Evolutionary conservation across 2,797 vertebrate species (phyloP), one percentile per base, ranked within the genome.

Genomic region (Esox masquinongy): DNA sequence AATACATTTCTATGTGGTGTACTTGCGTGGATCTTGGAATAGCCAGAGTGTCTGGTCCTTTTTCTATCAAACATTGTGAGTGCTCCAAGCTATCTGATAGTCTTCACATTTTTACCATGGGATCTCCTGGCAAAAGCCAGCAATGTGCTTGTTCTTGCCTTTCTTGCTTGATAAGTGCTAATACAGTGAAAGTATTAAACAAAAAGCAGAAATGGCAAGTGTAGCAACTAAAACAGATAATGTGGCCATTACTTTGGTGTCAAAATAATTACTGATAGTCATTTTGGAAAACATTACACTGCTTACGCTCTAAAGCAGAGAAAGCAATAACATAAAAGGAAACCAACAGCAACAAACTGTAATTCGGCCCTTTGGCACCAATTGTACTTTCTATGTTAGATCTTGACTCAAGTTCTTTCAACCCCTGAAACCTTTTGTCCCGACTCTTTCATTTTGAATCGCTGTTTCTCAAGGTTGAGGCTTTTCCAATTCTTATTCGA

Each of bases 181-280:
- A 16, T 19, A 9, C 34, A 68, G 31, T 39, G 31, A 68, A 39
- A 31, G 34, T 5, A 68, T 68, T n/a, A 64, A 26, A 64, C 15
- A 29, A 24, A 53, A 63, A 26, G 26, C 61, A 24, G 24, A 24
- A 11, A 26, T 67, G 31, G 14, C 49, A 72, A 51, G n/a, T 67
- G 51, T 11, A 51, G 47, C 49, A 15, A 22, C 7, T 14, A 17
- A 39, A 77, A 67, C 63, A 71, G 56, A 76, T 64, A 70, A 68
- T 74, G 73, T 73, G 64, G 1, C 66, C 7, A 47, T 79, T 71
- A 74, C 29, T 74, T 74, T 73, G 34, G 16, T 22, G 8, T 43
- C 67, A 43, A 19, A 43, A n/a, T 3, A 22, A 43, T 68, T 43
- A 9, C 67, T 24, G 67, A 68, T 43, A n/a, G 17, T 16, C 2